phyloP scores from a whole-genome alignment of 2,797 vertebrate species.

The Manis pentadactyla region DNA sequence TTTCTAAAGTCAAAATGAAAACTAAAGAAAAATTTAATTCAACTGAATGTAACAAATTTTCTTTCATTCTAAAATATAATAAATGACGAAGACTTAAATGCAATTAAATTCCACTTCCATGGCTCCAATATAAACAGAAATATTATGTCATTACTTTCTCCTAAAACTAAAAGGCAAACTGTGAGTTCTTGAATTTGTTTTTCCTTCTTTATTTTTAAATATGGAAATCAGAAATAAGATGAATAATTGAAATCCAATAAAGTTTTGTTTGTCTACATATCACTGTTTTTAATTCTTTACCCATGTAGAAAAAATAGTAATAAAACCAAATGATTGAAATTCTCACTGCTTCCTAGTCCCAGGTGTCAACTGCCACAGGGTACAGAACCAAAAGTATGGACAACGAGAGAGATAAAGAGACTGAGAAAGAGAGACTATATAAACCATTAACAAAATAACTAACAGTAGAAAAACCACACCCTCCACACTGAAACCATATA shows the following conservation, averaged over 20 bases:
- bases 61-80: neutral
- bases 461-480: neutral
- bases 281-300: neutral
- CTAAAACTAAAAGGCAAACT: neutral
- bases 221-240: neutral
- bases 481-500: neutral
- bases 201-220: conserved; percentile 3
- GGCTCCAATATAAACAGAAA: neutral
- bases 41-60: neutral
- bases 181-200: neutral
- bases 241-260: neutral
- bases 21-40: neutral
- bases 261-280: neutral
- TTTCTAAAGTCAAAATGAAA: neutral
- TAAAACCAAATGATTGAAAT: neutral
- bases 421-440: neutral
- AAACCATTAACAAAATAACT: neutral
- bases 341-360: neutral
- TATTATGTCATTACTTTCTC: neutral
- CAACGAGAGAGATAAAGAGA: neutral
- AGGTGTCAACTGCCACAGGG: neutral
- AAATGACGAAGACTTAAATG: neutral
- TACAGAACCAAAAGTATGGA: neutral
- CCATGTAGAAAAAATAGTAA: neutral
- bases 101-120: neutral